A percentile compares a stretch with the other conserved stretches of the same genome.
Evolutionary conservation across 2,113 vertebrate species (phyloP).

Genomic region (Plectropomus leopardus): DNA sequence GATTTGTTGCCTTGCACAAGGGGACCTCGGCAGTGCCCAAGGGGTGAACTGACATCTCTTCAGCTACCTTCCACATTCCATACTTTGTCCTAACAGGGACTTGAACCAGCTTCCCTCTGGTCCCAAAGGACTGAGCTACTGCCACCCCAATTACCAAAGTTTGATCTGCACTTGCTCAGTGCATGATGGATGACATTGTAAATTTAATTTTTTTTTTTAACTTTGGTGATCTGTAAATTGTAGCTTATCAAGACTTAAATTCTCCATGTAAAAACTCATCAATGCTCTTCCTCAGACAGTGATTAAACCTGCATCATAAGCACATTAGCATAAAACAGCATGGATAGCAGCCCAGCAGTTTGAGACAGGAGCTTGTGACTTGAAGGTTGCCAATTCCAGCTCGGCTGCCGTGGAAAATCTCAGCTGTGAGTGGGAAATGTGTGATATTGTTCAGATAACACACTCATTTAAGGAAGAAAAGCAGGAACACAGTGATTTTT

Average conservation of each 20-base stretch:
- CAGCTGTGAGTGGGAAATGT: constrained; percentile 26
- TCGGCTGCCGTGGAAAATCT: neutral
- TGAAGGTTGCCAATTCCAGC: constrained; percentile 10
- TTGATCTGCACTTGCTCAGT: neutral
- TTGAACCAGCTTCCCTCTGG: too few species aligned
- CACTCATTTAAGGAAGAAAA: constrained; percentile 20
- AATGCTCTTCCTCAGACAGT: neutral
- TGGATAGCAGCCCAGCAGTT: constrained; percentile 1
- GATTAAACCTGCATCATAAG: constrained; percentile 8
- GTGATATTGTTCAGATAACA: constrained; percentile 8
- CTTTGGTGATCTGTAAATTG: neutral
- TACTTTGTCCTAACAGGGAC: too few species aligned
- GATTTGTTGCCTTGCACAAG: too few species aligned
- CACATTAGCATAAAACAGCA: constrained; percentile 28
- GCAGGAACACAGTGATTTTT: neutral
- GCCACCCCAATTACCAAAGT: neutral
- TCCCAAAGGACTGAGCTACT: too few species aligned
- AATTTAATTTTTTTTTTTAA: neutral
- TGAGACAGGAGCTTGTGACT: constrained; percentile 2
- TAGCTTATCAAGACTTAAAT: neutral
- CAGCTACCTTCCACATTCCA: too few species aligned
- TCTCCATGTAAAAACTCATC: neutral
- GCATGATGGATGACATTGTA: neutral
- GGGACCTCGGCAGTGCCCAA: too few species aligned
- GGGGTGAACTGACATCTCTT: too few species aligned